Conservation (phyloP, 2,113 vertebrate genomes). For the Alligator sinensis region DNA sequence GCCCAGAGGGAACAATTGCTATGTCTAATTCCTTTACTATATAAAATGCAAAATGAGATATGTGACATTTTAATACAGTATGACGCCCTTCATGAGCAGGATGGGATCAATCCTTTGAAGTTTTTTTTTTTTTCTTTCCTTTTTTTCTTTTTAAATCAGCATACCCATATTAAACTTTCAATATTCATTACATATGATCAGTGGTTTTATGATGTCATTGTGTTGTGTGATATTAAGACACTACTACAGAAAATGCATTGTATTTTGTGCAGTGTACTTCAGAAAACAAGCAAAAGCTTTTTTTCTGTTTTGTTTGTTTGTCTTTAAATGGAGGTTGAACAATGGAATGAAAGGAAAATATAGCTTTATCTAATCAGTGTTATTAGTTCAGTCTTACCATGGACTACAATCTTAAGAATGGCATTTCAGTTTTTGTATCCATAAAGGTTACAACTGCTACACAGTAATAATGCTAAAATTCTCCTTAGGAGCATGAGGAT, state of each 20-base stretch:
- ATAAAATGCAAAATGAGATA: not conserved
- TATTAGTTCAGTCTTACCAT: not conserved
- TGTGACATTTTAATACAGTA: not conserved
- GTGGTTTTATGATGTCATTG: not conserved
- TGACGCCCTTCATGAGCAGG: not conserved
- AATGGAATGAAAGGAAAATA: fast-evolving
- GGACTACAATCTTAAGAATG: not conserved
- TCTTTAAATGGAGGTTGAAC: not conserved
- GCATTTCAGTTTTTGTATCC: not conserved
- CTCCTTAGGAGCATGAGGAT: not conserved
- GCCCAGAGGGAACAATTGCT: not conserved
- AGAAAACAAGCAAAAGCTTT: not conserved
- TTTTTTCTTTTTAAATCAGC: not conserved
- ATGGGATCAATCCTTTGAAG: not conserved
- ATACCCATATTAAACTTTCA: not conserved
- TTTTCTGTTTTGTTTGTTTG: no score
- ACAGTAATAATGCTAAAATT: not conserved
- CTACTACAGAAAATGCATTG: no score
- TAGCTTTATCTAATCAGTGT: not conserved
- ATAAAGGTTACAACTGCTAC: not conserved
- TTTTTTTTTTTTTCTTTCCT: not conserved
- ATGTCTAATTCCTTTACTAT: not conserved
- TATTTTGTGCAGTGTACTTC: no score
- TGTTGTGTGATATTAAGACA: not conserved
- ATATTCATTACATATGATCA: not conserved